Evolutionary conservation across 2,113 vertebrate species (phyloP).

Genomic region (Platichthys flesus): DNA sequence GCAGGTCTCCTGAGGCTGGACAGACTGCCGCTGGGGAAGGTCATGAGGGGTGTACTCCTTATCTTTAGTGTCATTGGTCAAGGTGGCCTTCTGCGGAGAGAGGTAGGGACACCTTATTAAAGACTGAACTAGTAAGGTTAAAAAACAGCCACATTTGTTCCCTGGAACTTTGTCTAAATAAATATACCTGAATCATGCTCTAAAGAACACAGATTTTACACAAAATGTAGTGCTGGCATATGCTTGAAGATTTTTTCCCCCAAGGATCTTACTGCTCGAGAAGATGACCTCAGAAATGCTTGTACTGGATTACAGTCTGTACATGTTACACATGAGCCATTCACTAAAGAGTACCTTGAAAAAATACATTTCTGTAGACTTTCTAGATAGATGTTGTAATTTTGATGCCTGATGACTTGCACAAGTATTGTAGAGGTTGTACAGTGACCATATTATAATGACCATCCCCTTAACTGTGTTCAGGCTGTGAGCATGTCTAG

Average conservation of each 20-base stretch:
- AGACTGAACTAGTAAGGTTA: background rate
- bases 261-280: no score
- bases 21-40: constrained; percentile 93
- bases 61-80: constrained; percentile 93
- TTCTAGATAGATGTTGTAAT: background rate
- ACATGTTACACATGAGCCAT: no score
- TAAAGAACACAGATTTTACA: background rate
- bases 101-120: background rate
- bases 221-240: background rate
- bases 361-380: background rate
- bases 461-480: background rate
- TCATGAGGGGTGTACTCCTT: constrained; percentile 97
- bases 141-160: background rate
- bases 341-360: no score
- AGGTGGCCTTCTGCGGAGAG: constrained; percentile 86
- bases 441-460: background rate
- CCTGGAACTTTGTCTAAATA: background rate
- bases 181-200: no score
- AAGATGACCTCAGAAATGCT: no score
- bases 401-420: background rate
- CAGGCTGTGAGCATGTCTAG: background rate
- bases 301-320: no score
- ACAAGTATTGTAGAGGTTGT: background rate
- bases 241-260: no score
- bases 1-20: constrained; percentile 88